Base-by-base conservation (phyloP, 2,888 invertebrate species). In the Limnephilus auricula region DNA sequence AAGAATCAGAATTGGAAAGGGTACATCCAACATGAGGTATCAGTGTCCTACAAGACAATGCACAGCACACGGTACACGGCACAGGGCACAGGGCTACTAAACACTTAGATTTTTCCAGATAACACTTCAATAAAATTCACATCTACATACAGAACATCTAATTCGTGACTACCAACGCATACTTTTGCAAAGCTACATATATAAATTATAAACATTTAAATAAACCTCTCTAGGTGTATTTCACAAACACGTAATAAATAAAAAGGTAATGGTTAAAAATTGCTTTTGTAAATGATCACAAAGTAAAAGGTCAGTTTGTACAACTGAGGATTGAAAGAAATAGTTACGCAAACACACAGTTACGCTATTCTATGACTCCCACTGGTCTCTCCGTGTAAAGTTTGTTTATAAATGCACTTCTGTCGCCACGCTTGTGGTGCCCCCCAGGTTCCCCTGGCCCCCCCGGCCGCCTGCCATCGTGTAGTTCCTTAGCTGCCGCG, bases 401-500 rank as follows among this genome's bases (percentile, higher is more conserved):
- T 80, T 79, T 90, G 80, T 80, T 79, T 90, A 45, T 86, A 65
- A 65, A 65, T 65, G 65, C 65, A 65, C 65, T 65, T 65, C 65
- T 25, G 25, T 65, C 65, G 65, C 6, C 65, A 65, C 25, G 50
- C 65, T 25, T 25, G 25, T 65, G 25, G 65, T 25, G 65, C 65
- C 65, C 90, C 90, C 34, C 31, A 10, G 1, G n/a, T 31, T 80
- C 65, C 31, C 90, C 82, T 89, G 92, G n/a, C 34, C 84, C 65
- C 31, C 90, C 82, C 88, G 92, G 93, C 92, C 93, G 89, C 91
- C 93, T 90, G 91, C 93, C 92, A 89, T 88, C 50, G 79, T 85
- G 85, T 91, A 91, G 89, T 93, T 90, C 87, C 90, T 82, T 65
- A 65, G 65, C 65, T 65, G 65, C 65, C 25, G 65, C 65, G 65